Evolutionary conservation across 2,797 vertebrate genomes (phyloP).

Genomic region (Coranthus polyacanthus): DNA sequence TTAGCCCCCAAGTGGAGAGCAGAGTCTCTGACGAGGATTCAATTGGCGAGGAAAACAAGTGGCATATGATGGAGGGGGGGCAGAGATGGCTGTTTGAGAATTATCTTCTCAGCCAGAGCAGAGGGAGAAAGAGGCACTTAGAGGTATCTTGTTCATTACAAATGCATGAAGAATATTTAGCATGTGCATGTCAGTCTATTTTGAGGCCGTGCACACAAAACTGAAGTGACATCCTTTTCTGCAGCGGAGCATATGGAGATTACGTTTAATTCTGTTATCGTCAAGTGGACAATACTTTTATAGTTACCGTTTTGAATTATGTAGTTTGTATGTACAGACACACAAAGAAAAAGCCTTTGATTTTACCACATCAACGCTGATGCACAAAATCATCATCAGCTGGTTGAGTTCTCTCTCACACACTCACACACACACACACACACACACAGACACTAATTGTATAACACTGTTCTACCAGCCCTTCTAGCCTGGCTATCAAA

Average conservation of each 20-base stretch:
- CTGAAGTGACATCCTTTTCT: constrained; percentile 45
- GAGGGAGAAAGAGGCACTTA: constrained; percentile 72
- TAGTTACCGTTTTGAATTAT: constrained; percentile 33
- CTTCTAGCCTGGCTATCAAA: constrained; percentile 61
- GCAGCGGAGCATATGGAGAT: constrained; percentile 41
- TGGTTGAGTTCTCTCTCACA: constrained; percentile 30
- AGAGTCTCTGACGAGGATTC: constrained; percentile 91
- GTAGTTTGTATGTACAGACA: constrained; percentile 15
- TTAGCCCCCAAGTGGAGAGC: constrained; percentile 89
- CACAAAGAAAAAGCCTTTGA: background rate
- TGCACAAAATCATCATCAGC: constrained; percentile 23
- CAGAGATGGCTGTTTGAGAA: constrained; percentile 68
- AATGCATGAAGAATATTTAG: constrained; percentile 73
- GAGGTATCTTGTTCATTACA: constrained; percentile 75
- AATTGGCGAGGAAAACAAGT: constrained; percentile 88
- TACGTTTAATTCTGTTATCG: constrained; percentile 36
- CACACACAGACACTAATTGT: constrained; percentile 49
- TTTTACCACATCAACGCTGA: constrained; percentile 21
- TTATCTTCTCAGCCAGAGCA: constrained; percentile 72
- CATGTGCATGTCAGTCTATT: constrained; percentile 61
- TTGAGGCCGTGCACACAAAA: constrained; percentile 50
- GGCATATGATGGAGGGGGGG: constrained; percentile 56
- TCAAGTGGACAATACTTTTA: constrained; percentile 14
- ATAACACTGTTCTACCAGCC: constrained; percentile 44
- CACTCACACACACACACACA: constrained; percentile 20